Conservation (phyloP, 2,113 vertebrate species). For the Stictonetta naevosa region DNA sequence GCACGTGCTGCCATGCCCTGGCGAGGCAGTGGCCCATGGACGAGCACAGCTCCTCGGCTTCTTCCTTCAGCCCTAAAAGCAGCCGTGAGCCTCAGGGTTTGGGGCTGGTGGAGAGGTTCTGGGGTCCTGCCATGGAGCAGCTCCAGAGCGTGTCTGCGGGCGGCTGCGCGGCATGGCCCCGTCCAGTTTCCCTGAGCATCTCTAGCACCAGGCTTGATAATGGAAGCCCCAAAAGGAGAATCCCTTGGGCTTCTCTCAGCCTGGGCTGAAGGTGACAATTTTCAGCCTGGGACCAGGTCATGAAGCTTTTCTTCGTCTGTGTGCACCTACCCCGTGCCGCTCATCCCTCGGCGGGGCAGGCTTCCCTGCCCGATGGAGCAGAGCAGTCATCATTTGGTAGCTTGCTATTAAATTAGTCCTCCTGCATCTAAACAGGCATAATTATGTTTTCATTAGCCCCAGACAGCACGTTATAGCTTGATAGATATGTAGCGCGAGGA, state of each 20-base stretch:
- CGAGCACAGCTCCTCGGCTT: not conserved
- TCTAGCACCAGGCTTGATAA: rapidly evolving
- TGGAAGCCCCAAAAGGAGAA: not conserved
- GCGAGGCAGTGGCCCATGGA: rapidly evolving
- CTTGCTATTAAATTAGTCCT: slow-evolving; percentile 66
- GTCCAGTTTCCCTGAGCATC: not conserved
- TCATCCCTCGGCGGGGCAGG: not conserved
- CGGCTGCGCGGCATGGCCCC: not conserved
- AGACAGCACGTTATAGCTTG: slow-evolving; percentile 53
- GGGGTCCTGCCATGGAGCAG: not conserved
- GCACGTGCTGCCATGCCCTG: not conserved
- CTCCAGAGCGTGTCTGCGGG: not conserved
- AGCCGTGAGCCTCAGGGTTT: too few relatives aligned
- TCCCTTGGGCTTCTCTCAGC: not conserved
- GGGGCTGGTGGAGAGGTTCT: not conserved
- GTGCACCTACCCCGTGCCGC: not conserved
- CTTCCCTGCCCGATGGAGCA: slow-evolving; percentile 13
- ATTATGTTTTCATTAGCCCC: slow-evolving; percentile 71
- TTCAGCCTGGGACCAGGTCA: not conserved
- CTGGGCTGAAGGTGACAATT: not conserved
- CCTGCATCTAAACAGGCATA: slow-evolving; percentile 53
- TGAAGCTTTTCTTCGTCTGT: rapidly evolving
- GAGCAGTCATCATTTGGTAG: slow-evolving; percentile 50
- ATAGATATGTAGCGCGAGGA: not conserved
- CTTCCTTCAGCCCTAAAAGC: too few relatives aligned